These are phyloP conservation scores for Champsocephalus esox DNA, from an alignment of 2,797 vertebrate species.

Conservation along the genomic window DNA sequence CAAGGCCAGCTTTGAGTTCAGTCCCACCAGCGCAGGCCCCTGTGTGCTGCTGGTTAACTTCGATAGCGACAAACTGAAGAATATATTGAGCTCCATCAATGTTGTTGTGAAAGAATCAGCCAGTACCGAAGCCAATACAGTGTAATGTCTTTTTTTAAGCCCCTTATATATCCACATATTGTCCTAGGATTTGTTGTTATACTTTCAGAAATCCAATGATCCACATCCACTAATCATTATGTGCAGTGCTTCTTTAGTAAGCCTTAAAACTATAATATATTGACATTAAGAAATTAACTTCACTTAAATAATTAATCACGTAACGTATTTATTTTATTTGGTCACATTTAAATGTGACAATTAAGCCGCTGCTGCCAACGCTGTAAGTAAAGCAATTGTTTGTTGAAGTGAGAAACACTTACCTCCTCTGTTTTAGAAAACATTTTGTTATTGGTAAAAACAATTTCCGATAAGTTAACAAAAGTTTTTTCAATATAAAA, in stretches of 20 bases:
- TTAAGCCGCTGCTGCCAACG: neutral
- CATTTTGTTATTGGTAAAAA: neutral
- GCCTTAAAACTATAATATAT: neutral
- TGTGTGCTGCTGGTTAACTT: constrained; percentile 90
- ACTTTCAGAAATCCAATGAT: neutral
- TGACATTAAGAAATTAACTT: neutral
- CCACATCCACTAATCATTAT: neutral
- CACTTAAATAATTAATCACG: neutral
- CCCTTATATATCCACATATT: neutral
- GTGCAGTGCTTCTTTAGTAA: neutral
- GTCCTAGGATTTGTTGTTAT: too few relatives aligned
- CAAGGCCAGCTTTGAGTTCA: constrained; percentile 81
- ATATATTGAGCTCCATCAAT: constrained; percentile 87
- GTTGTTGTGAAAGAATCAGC: constrained; percentile 79
- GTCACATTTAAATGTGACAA: neutral
- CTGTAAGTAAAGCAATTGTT: neutral
- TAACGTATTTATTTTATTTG: neutral
- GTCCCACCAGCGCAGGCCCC: constrained; percentile 76
- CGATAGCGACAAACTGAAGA: constrained; percentile 86
- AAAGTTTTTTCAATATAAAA: too few relatives aligned
- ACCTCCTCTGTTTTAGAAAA: neutral
- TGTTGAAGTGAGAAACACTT: neutral
- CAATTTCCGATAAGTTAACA: neutral
- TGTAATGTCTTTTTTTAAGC: neutral
- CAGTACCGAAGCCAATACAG: neutral